Conservation (phyloP, 2,888 invertebrate species). For the Drosophila bunnanda region DNA sequence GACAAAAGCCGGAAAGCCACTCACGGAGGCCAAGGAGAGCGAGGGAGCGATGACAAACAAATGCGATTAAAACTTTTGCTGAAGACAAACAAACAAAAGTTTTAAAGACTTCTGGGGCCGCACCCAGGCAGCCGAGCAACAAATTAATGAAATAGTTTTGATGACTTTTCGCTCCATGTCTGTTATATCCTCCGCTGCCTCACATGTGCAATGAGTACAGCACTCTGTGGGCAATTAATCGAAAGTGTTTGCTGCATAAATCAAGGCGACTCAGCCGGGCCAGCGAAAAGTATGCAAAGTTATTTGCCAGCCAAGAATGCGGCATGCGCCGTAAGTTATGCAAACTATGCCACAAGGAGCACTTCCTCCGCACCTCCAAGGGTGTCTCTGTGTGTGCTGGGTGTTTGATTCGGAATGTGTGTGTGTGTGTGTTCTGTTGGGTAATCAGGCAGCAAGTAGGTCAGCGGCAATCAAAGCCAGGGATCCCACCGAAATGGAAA, state of each 20-base stretch:
- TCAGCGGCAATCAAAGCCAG: slow-evolving; percentile 78
- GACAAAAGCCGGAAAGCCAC: slow-evolving; percentile 17
- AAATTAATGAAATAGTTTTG: slow-evolving; percentile 63
- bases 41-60: slow-evolving; percentile 49
- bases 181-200: background rate
- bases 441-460: slow-evolving; percentile 78
- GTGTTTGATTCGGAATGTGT: slow-evolving; percentile 8
- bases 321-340: slow-evolving; percentile 71
- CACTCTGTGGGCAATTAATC: slow-evolving; percentile 64
- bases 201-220: slow-evolving; percentile 45
- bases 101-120: slow-evolving; percentile 47
- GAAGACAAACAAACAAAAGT: slow-evolving; percentile 64
- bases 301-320: slow-evolving; percentile 70
- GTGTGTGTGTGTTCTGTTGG: slow-evolving; percentile 47
- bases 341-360: slow-evolving; percentile 60
- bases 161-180: slow-evolving; percentile 24
- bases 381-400: slow-evolving; percentile 1
- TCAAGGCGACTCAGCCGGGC: slow-evolving; percentile 67
- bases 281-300: slow-evolving; percentile 72
- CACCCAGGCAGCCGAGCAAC: slow-evolving; percentile 42
- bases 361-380: slow-evolving; percentile 13
- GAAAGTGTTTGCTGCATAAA: slow-evolving; percentile 73
- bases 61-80: slow-evolving; percentile 66
- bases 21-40: background rate
- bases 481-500: slow-evolving; percentile 61